A percentile compares a stretch with the other conserved stretches of the same genome.
Conservation (phyloP, 2,113 vertebrate genomes). For the Mesitornis unicolor region DNA sequence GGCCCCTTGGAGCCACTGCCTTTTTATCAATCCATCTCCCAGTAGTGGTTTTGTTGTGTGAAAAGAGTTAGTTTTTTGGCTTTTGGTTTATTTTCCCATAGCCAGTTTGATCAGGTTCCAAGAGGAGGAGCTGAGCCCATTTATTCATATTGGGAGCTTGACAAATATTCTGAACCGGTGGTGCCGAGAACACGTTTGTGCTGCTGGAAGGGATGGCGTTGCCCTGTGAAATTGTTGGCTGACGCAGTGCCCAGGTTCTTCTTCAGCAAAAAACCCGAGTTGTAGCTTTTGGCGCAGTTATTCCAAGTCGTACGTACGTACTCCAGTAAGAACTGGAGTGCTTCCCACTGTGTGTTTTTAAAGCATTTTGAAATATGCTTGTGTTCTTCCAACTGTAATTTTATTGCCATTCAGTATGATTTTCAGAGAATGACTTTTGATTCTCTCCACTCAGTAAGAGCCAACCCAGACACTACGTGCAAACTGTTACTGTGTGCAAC, state of each 20-base stretch:
- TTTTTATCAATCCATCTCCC: neutral
- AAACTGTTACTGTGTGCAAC: neutral
- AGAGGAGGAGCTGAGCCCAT: neutral
- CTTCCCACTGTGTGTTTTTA: neutral
- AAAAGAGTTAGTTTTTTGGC: too few species aligned
- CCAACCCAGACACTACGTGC: neutral
- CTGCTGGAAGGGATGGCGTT: neutral
- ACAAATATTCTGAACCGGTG: neutral
- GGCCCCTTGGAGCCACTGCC: neutral
- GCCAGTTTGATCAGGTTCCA: neutral
- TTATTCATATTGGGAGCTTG: neutral
- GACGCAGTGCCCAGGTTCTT: neutral
- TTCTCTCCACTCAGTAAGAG: neutral
- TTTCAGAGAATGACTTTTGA: neutral
- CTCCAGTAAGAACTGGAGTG: neutral
- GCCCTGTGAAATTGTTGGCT: neutral
- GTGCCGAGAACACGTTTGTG: neutral
- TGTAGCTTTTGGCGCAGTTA: neutral
- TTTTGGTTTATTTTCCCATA: neutral
- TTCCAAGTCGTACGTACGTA: fast-evolving
- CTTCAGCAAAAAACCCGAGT: neutral
- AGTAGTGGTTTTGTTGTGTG: neutral
- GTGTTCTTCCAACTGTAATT: neutral
- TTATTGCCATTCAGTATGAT: neutral
- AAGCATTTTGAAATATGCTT: neutral